Percentiles rank a stretch among this genome's conserved stretches.
Evolutionary conservation across 2,888 invertebrate species (phyloP).

Genomic region (Cactoblastis cactorum): DNA sequence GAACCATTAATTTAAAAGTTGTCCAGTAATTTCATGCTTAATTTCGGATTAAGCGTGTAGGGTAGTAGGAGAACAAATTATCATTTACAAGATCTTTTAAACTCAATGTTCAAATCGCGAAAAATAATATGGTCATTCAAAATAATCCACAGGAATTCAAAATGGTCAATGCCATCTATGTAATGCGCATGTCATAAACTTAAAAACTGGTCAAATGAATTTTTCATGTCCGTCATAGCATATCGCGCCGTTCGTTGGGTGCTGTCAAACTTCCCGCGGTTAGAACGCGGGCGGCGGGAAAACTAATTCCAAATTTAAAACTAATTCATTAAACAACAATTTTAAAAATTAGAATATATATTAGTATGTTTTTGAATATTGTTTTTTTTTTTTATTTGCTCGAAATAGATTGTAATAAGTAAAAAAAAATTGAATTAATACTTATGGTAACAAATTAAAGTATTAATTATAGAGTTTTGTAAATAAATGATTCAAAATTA

Average conservation of each 20-base stretch:
- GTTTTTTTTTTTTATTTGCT: too few relatives aligned
- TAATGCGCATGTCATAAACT: conserved; percentile 55
- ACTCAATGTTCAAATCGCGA: too few relatives aligned
- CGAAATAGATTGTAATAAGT: too few relatives aligned
- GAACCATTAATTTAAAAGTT: too few relatives aligned
- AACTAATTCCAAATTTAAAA: conserved; percentile 9
- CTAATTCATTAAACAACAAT: conserved; percentile 16
- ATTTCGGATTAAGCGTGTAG: too few relatives aligned
- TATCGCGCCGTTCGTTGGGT: conserved; percentile 52
- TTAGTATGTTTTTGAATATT: neutral
- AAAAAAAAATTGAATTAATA: too few relatives aligned
- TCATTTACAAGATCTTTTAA: too few relatives aligned
- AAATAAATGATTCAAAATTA: too few relatives aligned
- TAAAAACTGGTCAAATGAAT: conserved; percentile 42
- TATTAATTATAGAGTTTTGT: conserved; percentile 12
- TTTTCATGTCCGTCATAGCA: conserved; percentile 52
- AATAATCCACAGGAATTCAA: conserved; percentile 20
- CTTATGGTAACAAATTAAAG: conserved; percentile 16
- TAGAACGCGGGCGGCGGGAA: conserved; percentile 17
- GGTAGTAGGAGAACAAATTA: too few relatives aligned
- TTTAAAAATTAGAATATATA: neutral
- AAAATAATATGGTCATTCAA: neutral
- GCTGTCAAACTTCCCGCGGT: conserved; percentile 44
- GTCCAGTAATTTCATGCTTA: too few relatives aligned
- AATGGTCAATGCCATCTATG: neutral